Evolutionary conservation across 2,797 vertebrate species (phyloP), one percentile per base, ranked within the genome.

Genomic region (Argyrosomus regius): DNA sequence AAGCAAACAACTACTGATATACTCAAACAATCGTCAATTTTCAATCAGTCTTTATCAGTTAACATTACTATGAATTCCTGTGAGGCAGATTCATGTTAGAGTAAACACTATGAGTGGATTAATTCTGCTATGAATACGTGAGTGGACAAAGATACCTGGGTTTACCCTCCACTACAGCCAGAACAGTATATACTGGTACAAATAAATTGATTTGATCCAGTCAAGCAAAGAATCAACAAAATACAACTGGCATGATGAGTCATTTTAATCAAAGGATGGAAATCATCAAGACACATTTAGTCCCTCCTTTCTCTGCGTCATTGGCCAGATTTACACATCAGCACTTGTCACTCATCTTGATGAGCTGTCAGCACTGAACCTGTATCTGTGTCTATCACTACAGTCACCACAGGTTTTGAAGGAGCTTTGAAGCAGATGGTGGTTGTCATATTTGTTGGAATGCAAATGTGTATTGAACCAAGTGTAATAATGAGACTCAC

Each of bases 201-300:
- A 4, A 52, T 20, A 63, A 57, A 45, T 39, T 26, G 3, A 26
- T 59, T 39, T 39, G 0, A 80, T 64, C 4, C 4, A 4, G 8
- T 31, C 22, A 60, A 24, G 41, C 52, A 17, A 46, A 22, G 13
- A 50, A 46, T 35, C 41, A 41, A 16, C 9, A 50, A 45, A 3
- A n/a, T 74, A 5, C 2, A 66, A 26, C 56, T 22, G 17, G n/a
- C 16, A 39, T 26, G 1, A 24, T 41, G 17, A 77, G 39, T 45
- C 72, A 43, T 70, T 35, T 35, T 22, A 66, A 66, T 67, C 45
- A 0, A 41, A n/a, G 14, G 48, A 72, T 20, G 7, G 35, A 69
- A 45, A 67, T 60, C 6, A 31, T 6, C 3, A 26, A 74, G 60
- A 39, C 11, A 46, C 8, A 49, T 41, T 39, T 24, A n/a, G 28